Percentiles rank a stretch among this genome's conserved stretches.
Evolutionary conservation across 1,140 invertebrate species (phyloP).

Genomic region (Atta cephalotes): DNA sequence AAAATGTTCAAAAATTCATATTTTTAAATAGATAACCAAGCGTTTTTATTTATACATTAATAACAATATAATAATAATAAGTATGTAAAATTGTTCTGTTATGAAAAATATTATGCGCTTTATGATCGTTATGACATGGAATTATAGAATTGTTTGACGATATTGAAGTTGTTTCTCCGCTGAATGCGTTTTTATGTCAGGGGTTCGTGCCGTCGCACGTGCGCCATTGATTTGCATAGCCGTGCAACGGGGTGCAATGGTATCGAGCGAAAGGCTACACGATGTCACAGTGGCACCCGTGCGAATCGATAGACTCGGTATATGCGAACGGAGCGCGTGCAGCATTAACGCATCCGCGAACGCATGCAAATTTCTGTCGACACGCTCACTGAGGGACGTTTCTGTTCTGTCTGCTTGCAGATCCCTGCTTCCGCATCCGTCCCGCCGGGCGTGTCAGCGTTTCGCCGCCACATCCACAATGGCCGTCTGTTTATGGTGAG

Average conservation of each 20-base stretch:
- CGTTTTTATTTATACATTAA: not conserved
- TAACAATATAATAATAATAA: not conserved
- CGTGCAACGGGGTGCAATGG: conserved; percentile 5
- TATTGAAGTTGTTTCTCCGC: not conserved
- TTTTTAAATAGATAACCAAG: not conserved
- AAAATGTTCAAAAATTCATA: not conserved
- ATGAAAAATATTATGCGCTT: not conserved
- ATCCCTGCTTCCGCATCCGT: conserved; percentile 56
- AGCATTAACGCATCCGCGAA: conserved; percentile 41
- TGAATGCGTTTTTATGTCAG: conserved; percentile 15
- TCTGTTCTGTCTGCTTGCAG: conserved; percentile 75
- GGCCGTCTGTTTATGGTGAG: conserved; percentile 81
- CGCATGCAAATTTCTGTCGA: conserved; percentile 44
- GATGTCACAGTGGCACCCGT: conserved; percentile 12
- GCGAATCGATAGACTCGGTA: conserved; percentile 33
- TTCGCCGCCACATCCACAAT: conserved; percentile 76
- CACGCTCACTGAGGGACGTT: conserved; percentile 47
- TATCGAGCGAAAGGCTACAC: conserved; percentile 30
- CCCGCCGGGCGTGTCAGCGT: conserved; percentile 36
- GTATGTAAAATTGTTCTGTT: not conserved
- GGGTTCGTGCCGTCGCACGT: not conserved
- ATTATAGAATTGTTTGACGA: not conserved
- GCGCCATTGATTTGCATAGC: conserved; percentile 22
- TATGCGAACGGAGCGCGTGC: conserved; percentile 3
- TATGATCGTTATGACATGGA: not conserved